phyloP scores from a whole-genome alignment of 53 echinoderm and acorn worm genomes.

The Apostichopus leukothele region DNA sequence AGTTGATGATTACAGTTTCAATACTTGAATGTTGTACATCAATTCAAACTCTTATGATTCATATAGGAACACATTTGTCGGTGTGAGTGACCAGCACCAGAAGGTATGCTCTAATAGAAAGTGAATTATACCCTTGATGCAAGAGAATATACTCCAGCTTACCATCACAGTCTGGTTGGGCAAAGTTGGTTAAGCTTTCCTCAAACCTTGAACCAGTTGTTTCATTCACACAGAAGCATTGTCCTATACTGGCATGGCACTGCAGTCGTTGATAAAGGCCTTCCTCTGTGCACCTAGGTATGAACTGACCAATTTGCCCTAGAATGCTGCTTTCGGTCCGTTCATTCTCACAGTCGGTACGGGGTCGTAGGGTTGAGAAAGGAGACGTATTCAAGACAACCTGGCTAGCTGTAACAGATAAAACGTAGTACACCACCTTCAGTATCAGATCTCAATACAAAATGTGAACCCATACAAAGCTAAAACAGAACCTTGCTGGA shows the following conservation, averaged over 20 bases:
- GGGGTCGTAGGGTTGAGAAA: slow-evolving; percentile 9
- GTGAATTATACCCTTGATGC: not conserved
- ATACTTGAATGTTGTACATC: too few species aligned
- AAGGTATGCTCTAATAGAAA: not conserved
- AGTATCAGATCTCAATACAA: too few species aligned
- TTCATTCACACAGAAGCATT: slow-evolving; percentile 89
- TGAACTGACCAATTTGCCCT: slow-evolving; percentile 48
- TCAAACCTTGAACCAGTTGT: slow-evolving; percentile 61
- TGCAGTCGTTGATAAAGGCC: slow-evolving; percentile 70
- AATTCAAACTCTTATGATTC: too few species aligned
- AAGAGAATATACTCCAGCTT: not conserved
- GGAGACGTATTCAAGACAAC: slow-evolving; percentile 20
- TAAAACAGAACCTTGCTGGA: too few species aligned
- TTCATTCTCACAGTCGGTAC: slow-evolving; percentile 18
- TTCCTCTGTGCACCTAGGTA: slow-evolving; percentile 69
- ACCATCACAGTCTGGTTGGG: slow-evolving; percentile 71
- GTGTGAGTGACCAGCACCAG: not conserved
- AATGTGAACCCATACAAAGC: too few species aligned
- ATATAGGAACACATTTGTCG: too few species aligned
- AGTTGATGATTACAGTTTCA: too few species aligned
- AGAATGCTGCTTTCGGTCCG: slow-evolving; percentile 14
- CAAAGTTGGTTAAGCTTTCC: slow-evolving; percentile 43
- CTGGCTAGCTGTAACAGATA: not conserved
- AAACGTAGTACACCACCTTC: too few species aligned
- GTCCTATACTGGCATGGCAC: slow-evolving; percentile 73